Percentiles rank a stretch among this genome's conserved stretches.
phyloP scores from a whole-genome alignment of 2,113 vertebrate genomes.

The Rhinolophus ferrumequinum region DNA sequence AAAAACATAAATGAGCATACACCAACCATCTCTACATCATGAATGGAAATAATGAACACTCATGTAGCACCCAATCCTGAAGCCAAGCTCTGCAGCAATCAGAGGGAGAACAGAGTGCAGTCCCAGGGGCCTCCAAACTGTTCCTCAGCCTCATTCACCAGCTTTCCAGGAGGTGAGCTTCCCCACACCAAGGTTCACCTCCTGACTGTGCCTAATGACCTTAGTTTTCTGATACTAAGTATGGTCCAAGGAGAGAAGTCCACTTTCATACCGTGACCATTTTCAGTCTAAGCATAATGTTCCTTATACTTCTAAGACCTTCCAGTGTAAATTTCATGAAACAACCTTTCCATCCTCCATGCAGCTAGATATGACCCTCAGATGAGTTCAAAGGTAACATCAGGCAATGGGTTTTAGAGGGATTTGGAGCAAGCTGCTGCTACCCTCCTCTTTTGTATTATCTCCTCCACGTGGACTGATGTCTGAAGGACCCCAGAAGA shows the following conservation, averaged over 20 bases:
- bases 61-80: neutral
- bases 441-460: too few relatives aligned
- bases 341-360: neutral
- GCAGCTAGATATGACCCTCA: neutral
- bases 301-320: neutral
- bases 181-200: neutral
- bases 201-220: neutral
- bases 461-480: neutral
- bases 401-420: neutral
- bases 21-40: neutral
- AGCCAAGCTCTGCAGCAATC: neutral
- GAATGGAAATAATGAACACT: neutral
- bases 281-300: neutral
- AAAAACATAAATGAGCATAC: neutral
- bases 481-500: neutral
- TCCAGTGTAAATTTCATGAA: neutral
- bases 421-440: neutral
- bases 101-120: neutral
- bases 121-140: neutral
- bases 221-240: neutral
- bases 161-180: neutral
- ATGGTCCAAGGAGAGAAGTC: neutral
- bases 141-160: neutral
- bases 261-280: neutral
- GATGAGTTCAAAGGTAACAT: neutral